Evolutionary conservation across 2,113 vertebrate species (phyloP), one percentile per base, ranked within the genome.

Genomic region (Sapayoa aenigma): DNA sequence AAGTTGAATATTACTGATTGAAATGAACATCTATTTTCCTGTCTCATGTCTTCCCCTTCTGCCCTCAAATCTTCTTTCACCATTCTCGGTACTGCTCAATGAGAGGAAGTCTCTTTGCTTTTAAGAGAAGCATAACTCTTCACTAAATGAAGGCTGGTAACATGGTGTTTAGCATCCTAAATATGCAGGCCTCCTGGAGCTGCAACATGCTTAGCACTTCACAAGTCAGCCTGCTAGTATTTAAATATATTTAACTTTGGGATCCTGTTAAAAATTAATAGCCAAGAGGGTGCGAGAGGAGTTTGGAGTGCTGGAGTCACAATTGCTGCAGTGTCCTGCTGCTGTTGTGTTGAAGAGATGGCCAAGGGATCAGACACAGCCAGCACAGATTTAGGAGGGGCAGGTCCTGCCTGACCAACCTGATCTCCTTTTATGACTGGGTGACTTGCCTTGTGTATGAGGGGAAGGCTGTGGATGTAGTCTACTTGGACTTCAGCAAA

Each of bases 271-370:
- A 53, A 93, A 92, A 82, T 83, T 77, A 86, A 81, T 81, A 67
- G 44, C 59, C 39, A 55, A 30, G 75, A 85, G 42, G 20, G 39
- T 62, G 82, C 3, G 0, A 80, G 80, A 90, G 86, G 83, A 60
- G 47, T 91, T 84, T 56, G 66, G 53, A 89, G 89, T n/a, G n/a
- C 72, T 74, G 86, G 63, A 90, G 35, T 89, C 17, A 8, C 84
- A 92, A n/a, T 46, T 84, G 90, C 96, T 93, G 82, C 88, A 91
- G 77, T 41, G 76, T 69, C 76, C 72, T 5, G 1, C 71, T 58
- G 62, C 87, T 94, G 92, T 87, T 78, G 71, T 88, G 81, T 93
- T 24, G 80, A 96, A 90, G 87, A 84, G 87, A 97, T n/a, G n/a
- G n/a, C n/a, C n/a, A n/a, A n/a, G n/a, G n/a, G n/a, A n/a, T n/a